Conservation (phyloP, 53 echinoderm and acorn worm species). For the Zoroaster sp. region DNA sequence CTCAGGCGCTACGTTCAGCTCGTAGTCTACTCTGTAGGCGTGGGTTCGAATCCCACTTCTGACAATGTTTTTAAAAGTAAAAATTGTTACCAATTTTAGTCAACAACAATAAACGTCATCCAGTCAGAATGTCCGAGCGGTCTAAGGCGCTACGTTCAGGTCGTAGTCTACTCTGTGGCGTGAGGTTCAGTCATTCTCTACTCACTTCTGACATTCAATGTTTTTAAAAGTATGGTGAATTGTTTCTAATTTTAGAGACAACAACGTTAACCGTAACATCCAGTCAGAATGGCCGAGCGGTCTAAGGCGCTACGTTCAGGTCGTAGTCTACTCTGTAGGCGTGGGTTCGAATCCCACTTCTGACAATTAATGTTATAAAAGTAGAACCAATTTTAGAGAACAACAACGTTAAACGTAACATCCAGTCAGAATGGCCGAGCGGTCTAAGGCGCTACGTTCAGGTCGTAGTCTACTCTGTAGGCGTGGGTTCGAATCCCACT, state of each 20-base stretch:
- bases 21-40: slow-evolving; percentile 42
- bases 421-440: too few species aligned
- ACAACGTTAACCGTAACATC: too few species aligned
- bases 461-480: too few species aligned
- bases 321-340: too few species aligned
- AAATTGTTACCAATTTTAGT: neutral
- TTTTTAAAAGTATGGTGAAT: too few species aligned
- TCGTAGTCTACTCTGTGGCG: slow-evolving; percentile 50
- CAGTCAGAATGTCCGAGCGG: slow-evolving; percentile 70
- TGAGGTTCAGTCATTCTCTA: neutral
- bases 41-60: slow-evolving; percentile 29
- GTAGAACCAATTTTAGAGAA: neutral
- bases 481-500: neutral
- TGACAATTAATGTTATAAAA: too few species aligned
- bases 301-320: too few species aligned
- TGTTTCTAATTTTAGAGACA: too few species aligned
- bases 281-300: neutral
- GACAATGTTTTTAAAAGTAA: neutral
- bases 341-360: too few species aligned
- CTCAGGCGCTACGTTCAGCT: slow-evolving; percentile 44
- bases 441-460: too few species aligned
- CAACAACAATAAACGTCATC: neutral
- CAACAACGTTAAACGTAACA: too few species aligned
- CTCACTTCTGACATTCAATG: too few species aligned
- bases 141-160: slow-evolving; percentile 66